These are phyloP conservation scores for Lineus longissimus DNA, from an alignment of 1,140 invertebrate species.

Conservation along the genomic window DNA sequence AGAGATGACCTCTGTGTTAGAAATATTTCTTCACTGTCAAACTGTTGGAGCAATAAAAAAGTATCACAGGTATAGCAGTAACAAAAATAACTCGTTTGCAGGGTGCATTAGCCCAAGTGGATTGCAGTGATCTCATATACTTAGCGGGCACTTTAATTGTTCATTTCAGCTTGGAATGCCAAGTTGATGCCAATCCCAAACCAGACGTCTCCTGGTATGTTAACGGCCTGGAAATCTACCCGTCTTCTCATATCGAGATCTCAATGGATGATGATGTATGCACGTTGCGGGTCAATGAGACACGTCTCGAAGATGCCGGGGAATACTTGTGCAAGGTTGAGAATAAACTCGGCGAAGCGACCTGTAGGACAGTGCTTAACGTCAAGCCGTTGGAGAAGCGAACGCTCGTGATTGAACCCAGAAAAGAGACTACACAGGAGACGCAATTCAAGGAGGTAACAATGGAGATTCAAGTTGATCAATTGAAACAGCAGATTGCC, in stretches of 20 bases:
- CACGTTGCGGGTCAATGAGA: conserved; percentile 41
- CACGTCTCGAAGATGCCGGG: conserved; percentile 43
- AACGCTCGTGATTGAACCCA: conserved; percentile 31
- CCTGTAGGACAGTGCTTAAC: conserved; percentile 47
- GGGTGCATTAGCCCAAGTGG: too few species aligned
- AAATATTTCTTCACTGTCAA: too few species aligned
- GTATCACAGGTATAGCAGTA: too few species aligned
- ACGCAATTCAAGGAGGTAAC: background rate
- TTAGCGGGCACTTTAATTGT: too few species aligned
- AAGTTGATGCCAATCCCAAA: conserved; percentile 39
- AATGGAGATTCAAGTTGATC: background rate
- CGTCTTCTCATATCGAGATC: conserved; percentile 29
- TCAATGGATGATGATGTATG: conserved; percentile 31
- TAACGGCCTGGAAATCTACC: conserved; percentile 19
- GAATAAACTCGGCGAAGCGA: conserved; percentile 44
- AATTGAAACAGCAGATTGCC: background rate
- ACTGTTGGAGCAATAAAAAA: too few species aligned
- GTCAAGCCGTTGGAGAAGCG: conserved; percentile 45
- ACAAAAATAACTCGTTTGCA: too few species aligned
- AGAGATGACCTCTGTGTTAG: too few species aligned
- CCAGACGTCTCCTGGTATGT: conserved; percentile 35
- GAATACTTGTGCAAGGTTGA: conserved; percentile 48
- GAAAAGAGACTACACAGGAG: conserved; percentile 21
- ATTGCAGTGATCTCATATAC: too few species aligned
- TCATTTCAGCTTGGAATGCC: conserved; percentile 37